Evolutionary conservation across 2,113 vertebrate genomes (phyloP).

Genomic region (Hippopotamus amphibius): DNA sequence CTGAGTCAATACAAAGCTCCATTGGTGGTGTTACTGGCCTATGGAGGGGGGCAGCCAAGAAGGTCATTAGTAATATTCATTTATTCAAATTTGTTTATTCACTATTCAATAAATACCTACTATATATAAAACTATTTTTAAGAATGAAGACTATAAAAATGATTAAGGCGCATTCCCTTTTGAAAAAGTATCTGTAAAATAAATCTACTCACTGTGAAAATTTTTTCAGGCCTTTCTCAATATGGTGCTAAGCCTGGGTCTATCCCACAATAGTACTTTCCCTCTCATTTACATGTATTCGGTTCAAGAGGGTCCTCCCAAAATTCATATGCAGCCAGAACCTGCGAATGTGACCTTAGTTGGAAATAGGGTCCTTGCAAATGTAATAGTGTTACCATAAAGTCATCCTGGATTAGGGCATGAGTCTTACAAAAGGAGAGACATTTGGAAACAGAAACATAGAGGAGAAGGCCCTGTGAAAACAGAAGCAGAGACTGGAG

Average conservation of each 20-base stretch:
- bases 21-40: not conserved
- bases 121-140: not conserved
- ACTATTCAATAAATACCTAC: not conserved
- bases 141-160: not conserved
- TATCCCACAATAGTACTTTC: not conserved
- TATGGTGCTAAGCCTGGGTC: fast-evolving
- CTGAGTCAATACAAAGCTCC: too few species aligned
- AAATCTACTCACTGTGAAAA: not conserved
- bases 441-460: not conserved
- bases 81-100: not conserved
- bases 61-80: not conserved
- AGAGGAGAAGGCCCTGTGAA: not conserved
- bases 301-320: not conserved
- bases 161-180: not conserved
- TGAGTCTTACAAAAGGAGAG: not conserved
- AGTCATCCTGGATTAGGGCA: not conserved
- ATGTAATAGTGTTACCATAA: not conserved
- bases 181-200: not conserved
- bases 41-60: fast-evolving
- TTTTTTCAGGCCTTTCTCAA: not conserved
- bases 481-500: not conserved
- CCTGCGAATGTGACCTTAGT: not conserved
- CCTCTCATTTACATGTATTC: not conserved
- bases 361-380: not conserved
- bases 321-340: not conserved